Percentiles rank a stretch among this genome's conserved stretches.
These are phyloP conservation scores for Poeciliopsis paucimaculata DNA, from an alignment of 2,797 vertebrate species.

Conservation along the genomic window DNA sequence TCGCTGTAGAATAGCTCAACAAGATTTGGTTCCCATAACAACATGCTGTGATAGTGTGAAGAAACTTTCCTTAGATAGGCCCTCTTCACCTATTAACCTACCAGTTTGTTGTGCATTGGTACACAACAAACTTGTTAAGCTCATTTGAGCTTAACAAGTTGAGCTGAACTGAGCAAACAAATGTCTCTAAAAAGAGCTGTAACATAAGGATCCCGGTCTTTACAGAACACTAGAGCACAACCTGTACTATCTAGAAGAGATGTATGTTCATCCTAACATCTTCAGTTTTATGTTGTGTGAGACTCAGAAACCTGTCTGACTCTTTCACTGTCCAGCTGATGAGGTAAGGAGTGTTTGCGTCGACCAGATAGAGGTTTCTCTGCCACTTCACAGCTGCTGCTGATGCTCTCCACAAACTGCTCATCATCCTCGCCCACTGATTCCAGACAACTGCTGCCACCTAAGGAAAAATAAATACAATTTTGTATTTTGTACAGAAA, in stretches of 20 bases:
- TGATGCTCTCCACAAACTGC: slow-evolving; percentile 87
- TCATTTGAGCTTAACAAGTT: neutral
- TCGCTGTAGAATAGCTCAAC: neutral
- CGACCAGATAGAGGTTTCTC: slow-evolving; percentile 84
- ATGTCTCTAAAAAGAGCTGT: neutral
- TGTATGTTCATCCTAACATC: neutral
- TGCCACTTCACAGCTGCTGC: slow-evolving; percentile 72
- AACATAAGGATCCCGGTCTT: neutral
- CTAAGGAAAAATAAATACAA: slow-evolving; percentile 60
- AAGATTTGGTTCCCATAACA: neutral
- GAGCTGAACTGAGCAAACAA: neutral
- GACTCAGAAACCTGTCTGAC: slow-evolving; percentile 84
- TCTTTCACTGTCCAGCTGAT: slow-evolving; percentile 87
- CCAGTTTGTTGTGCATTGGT: neutral
- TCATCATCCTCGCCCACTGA: slow-evolving; percentile 96
- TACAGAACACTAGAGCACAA: neutral
- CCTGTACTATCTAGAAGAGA: neutral
- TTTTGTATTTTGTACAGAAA: neutral
- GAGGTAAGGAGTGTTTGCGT: slow-evolving; percentile 94
- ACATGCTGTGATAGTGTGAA: neutral
- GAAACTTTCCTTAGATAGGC: neutral
- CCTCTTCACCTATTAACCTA: neutral
- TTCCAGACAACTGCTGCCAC: slow-evolving; percentile 87
- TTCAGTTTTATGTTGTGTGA: neutral
- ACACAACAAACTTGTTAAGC: too few species aligned